These are phyloP conservation scores for Oikopleura albicans DNA, from an alignment of 23 tunicate species.

Conservation along the genomic window DNA sequence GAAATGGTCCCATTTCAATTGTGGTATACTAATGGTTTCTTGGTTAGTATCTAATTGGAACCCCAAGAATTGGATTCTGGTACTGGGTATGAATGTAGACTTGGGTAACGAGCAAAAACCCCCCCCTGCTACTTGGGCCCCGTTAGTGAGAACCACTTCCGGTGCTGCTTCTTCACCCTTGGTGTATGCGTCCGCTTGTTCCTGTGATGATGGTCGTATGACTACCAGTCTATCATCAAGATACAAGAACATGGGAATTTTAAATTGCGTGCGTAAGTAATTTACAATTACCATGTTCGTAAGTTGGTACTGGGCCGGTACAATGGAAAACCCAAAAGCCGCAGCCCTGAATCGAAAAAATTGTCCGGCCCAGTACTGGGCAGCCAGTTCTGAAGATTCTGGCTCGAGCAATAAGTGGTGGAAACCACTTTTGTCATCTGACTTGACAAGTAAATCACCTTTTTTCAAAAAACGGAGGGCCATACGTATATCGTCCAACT, in stretches of 20 bases:
- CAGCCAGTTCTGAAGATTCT: neutral
- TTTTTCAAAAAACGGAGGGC: no score
- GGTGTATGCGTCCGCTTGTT: neutral
- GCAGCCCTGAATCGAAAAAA: neutral
- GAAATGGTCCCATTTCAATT: neutral
- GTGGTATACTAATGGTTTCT: neutral
- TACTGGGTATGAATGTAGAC: neutral
- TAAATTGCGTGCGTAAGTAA: neutral
- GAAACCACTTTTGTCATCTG: no score
- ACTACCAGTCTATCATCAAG: no score
- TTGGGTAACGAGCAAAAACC: neutral
- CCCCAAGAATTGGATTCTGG: neutral
- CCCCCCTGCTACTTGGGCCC: neutral
- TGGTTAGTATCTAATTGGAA: neutral
- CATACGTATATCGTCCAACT: neutral
- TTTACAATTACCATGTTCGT: neutral
- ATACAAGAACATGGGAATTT: neutral
- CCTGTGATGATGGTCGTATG: neutral
- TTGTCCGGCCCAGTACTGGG: neutral
- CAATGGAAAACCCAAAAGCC: neutral
- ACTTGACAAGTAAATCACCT: no score
- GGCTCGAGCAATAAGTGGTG: neutral
- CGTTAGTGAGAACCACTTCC: neutral
- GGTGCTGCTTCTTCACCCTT: neutral
- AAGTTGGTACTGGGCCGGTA: no score